Evolutionary conservation across 1,140 invertebrate species (phyloP).

Genomic region (Hirudo medicinalis): DNA sequence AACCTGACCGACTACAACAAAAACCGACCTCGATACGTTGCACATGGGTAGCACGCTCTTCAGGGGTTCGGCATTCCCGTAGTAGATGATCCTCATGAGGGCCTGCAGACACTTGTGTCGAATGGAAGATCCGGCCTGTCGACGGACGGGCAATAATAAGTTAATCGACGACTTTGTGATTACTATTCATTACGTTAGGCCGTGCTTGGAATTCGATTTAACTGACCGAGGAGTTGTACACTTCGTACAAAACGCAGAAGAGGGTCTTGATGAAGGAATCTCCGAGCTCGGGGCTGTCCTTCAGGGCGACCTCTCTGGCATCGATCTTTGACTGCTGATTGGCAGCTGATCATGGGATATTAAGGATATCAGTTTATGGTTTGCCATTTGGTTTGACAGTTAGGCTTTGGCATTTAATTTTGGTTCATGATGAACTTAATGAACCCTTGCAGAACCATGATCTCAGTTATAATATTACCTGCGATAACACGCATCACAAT

Average conservation of each 20-base stretch:
- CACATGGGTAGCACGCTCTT: constrained; percentile 72
- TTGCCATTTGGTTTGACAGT: too few species aligned
- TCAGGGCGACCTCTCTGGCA: constrained; percentile 53
- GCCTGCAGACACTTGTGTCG: constrained; percentile 88
- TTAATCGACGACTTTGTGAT: too few species aligned
- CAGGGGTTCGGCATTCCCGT: constrained; percentile 69
- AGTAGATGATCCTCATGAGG: constrained; percentile 87
- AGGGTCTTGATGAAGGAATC: constrained; percentile 70
- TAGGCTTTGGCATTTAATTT: too few species aligned
- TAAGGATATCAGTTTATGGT: too few species aligned
- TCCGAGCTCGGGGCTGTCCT: constrained; percentile 56
- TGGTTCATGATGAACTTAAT: too few species aligned
- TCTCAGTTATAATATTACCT: too few species aligned
- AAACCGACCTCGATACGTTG: constrained; percentile 60
- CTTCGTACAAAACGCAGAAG: constrained; percentile 78
- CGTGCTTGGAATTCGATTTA: not conserved
- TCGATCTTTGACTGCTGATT: constrained; percentile 39
- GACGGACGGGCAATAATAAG: too few species aligned
- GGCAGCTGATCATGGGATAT: not conserved
- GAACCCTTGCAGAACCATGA: too few species aligned
- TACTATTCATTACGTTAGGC: too few species aligned
- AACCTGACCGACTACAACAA: not conserved
- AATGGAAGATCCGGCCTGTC: constrained; percentile 76
- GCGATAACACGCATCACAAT: too few species aligned
- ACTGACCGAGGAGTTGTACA: constrained; percentile 75